phyloP scores from a whole-genome alignment of 2,113 vertebrate species.

The Beaufortia kweichowensis region DNA sequence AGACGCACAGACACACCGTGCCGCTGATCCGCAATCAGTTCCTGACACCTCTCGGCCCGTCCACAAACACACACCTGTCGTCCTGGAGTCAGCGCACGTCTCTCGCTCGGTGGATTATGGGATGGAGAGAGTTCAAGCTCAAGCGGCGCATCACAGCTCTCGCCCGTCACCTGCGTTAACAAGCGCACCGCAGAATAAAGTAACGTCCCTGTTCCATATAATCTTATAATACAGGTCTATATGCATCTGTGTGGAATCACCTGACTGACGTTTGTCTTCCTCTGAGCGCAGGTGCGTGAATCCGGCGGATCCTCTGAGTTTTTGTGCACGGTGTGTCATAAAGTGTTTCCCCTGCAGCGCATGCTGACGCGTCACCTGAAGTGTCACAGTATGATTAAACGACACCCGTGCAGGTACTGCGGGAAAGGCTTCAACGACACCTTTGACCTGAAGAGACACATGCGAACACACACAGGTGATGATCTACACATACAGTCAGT shows the following conservation, averaged over 20 bases:
- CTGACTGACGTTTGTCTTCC: neutral
- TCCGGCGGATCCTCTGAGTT: conserved; percentile 66
- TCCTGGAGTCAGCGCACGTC: conserved; percentile 23
- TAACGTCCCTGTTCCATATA: no score
- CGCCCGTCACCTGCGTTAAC: neutral
- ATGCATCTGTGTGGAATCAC: no score
- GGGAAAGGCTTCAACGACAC: conserved; percentile 90
- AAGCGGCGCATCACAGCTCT: neutral
- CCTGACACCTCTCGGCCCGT: neutral
- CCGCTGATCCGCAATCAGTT: neutral
- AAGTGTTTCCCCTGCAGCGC: conserved; percentile 84
- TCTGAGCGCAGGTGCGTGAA: conserved; percentile 52
- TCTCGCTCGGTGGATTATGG: conserved; percentile 30
- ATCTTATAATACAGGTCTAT: no score
- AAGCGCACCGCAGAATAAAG: neutral
- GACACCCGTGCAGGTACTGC: conserved; percentile 81
- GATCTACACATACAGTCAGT: neutral
- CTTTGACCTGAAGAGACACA: conserved; percentile 89
- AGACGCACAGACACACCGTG: neutral
- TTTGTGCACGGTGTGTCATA: conserved; percentile 80
- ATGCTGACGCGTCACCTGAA: conserved; percentile 88
- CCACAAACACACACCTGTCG: conserved; percentile 13
- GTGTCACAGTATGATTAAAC: conserved; percentile 84
- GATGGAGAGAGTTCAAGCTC: conserved; percentile 18
- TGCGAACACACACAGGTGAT: conserved; percentile 87